A percentile compares a stretch with the other conserved stretches of the same genome.
phyloP scores from a whole-genome alignment of 2,797 vertebrate species.

The Muscicapa comitata region DNA sequence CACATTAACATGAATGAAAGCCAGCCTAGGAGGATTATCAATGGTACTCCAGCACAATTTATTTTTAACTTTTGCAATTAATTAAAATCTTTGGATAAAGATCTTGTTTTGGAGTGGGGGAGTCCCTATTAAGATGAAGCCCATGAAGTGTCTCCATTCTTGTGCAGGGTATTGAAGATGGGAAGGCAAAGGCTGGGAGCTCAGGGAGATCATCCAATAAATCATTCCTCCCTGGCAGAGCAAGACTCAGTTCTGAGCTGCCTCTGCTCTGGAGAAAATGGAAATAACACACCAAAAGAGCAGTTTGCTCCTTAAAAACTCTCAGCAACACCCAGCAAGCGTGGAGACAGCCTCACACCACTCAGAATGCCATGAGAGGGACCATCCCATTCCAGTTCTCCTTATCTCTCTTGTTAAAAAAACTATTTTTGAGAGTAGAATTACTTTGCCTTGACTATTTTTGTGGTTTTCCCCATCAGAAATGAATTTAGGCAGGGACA shows the following conservation, averaged over 20 bases:
- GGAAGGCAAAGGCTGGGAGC: background rate
- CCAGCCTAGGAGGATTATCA: slow-evolving; percentile 74
- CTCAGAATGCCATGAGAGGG: rapidly evolving
- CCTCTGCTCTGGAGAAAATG: background rate
- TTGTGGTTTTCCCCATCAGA: background rate
- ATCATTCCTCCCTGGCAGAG: background rate
- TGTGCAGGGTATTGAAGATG: background rate
- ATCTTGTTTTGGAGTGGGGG: slow-evolving; percentile 72
- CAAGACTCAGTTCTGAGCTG: background rate
- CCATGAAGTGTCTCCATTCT: slow-evolving; percentile 31
- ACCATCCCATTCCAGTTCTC: background rate
- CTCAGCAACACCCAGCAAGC: background rate
- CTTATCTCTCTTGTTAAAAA: background rate
- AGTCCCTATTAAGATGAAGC: slow-evolving; percentile 47
- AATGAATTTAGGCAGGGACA: rapidly evolving
- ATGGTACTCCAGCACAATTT: slow-evolving; percentile 69
- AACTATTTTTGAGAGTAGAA: background rate
- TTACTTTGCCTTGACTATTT: background rate
- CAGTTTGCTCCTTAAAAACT: background rate
- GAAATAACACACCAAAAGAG: background rate
- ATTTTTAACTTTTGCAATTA: slow-evolving; percentile 78
- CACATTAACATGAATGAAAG: slow-evolving; percentile 77
- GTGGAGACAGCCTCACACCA: rapidly evolving
- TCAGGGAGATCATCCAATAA: background rate
- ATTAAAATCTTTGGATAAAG: slow-evolving; percentile 75